phyloP scores from a whole-genome alignment of 1,140 invertebrate species.

The Ceratitis capitata region DNA sequence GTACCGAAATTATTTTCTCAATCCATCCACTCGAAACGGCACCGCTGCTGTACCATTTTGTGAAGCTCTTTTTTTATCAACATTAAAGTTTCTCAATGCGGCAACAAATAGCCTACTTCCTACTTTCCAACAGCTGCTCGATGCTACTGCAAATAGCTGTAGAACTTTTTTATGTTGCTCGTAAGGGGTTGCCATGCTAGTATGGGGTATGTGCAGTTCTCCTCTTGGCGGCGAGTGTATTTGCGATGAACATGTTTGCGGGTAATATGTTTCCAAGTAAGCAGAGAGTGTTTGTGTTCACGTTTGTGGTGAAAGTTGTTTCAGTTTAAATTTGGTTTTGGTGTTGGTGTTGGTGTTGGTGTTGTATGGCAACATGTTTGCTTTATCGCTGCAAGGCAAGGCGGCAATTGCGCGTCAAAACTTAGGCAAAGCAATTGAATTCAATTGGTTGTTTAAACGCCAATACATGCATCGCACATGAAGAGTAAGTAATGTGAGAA shows the following conservation, averaged over 20 bases:
- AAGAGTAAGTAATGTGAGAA: too few species aligned
- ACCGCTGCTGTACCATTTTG: neutral
- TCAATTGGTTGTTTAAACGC: slow-evolving; percentile 57
- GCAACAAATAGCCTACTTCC: neutral
- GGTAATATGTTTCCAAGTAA: neutral
- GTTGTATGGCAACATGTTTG: slow-evolving; percentile 64
- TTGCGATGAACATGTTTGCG: neutral
- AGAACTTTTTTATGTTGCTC: neutral
- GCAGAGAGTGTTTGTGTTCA: neutral
- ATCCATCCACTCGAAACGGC: neutral
- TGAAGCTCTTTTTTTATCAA: neutral
- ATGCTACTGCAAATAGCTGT: neutral
- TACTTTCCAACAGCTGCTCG: slow-evolving; percentile 5
- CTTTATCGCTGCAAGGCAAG: slow-evolving; percentile 62
- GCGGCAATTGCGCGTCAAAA: slow-evolving; percentile 47
- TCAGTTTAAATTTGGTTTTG: slow-evolving; percentile 60
- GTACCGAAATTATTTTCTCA: too few species aligned
- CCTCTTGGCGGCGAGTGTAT: neutral
- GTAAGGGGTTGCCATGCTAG: neutral
- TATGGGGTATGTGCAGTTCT: neutral
- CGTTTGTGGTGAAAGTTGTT: slow-evolving; percentile 60
- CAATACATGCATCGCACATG: too few species aligned
- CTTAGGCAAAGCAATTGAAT: slow-evolving; percentile 62
- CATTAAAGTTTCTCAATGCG: neutral
- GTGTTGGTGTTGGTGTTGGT: slow-evolving; percentile 46